Evolutionary conservation across 2,113 vertebrate genomes (phyloP), one percentile per base, ranked within the genome.

Genomic region (Mobula birostris): DNA sequence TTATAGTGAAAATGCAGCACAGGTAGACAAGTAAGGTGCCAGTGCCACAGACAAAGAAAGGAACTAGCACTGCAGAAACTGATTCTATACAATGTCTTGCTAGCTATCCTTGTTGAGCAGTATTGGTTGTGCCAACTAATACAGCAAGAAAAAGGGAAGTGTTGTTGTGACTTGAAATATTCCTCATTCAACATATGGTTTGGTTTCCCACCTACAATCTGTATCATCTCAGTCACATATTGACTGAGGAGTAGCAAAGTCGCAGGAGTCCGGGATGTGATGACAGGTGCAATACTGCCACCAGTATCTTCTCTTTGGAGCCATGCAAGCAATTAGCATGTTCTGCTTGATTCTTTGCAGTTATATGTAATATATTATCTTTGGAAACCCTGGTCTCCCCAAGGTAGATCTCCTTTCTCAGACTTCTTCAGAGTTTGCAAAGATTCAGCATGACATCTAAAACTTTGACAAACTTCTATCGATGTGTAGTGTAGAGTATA

Each of bases 111-210:
- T 63, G 83, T 88, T 58, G n/a, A 88, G 27, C 58, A 27, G 27
- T 88, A 88, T 63, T 58, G 15, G 27, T 88, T n/a, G 83, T 88
- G 83, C 83, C 83, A 88, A 58, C 61, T 61, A 58, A 29, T 61
- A 88, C 61, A 88, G 58, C 27, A 15, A 63, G 83, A 63, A 29
- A 12, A 29, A n/a, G 58, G 27, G 27, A 88, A n/a, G 83, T 88
- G 83, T 88, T 88, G 58, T 12, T 88, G 83, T 15, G 83, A n/a
- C 83, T 88, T 56, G 83, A 63, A 88, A n/a, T 63, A 88, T 63
- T 12, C 12, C 58, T 88, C 29, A 29, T 88, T 2, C 58, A 63
- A 63, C 83, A 88, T 88, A 88, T 88, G 83, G 56, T 88, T 88
- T 63, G 40, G 9, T 63, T 88, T 61, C 83, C 83, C 83, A 88